Evolutionary conservation across 2,888 invertebrate species (phyloP).

Genomic region (Noctua pronuba): DNA sequence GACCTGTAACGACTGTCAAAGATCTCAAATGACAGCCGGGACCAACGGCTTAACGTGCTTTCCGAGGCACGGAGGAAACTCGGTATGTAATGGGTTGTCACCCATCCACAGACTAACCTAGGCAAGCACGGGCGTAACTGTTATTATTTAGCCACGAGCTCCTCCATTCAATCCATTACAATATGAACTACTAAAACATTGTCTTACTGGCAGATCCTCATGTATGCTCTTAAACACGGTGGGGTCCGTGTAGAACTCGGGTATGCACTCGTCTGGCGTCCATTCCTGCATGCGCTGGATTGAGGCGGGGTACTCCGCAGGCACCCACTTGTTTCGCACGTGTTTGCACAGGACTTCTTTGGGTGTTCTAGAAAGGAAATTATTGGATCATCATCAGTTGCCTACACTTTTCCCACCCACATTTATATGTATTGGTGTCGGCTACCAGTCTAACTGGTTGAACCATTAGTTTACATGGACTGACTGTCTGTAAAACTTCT

Average conservation of each 20-base stretch:
- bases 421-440: background rate
- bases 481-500: background rate
- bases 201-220: constrained; percentile 94
- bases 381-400: background rate
- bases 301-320: constrained; percentile 96
- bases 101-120: no score
- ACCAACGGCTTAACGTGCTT: no score
- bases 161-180: background rate
- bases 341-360: constrained; percentile 96
- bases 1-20: no score
- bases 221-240: constrained; percentile 98
- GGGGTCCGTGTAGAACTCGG: constrained; percentile 98
- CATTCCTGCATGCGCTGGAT: constrained; percentile 98
- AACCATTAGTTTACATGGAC: background rate
- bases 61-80: no score
- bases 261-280: constrained; percentile 99
- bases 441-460: background rate
- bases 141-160: no score
- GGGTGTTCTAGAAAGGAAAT: constrained; percentile 89
- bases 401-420: background rate
- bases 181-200: background rate
- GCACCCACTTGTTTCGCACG: constrained; percentile 98
- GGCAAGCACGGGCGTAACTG: no score
- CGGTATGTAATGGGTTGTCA: no score
- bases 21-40: no score